These are phyloP conservation scores for Platichthys stellatus DNA, from an alignment of 2,113 vertebrate species.

Conservation along the genomic window DNA sequence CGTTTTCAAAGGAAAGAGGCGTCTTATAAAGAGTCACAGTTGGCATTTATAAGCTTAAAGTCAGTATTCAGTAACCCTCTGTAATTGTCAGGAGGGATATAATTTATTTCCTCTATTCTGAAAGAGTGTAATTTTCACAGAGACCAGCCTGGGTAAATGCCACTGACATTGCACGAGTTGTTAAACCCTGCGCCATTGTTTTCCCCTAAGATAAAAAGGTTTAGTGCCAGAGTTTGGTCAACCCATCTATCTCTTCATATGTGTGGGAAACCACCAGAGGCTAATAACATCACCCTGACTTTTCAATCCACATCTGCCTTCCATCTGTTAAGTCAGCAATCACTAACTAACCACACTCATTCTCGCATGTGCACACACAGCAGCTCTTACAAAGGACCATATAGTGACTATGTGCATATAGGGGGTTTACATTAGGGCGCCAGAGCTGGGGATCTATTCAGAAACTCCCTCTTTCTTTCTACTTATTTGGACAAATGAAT, in stretches of 20 bases:
- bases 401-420: background rate
- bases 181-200: background rate
- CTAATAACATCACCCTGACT: conserved; percentile 41
- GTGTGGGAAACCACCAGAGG: conserved; percentile 33
- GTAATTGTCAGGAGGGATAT: background rate
- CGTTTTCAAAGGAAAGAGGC: background rate
- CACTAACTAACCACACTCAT: conserved; percentile 25
- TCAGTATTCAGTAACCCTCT: background rate
- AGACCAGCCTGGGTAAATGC: background rate
- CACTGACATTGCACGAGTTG: background rate
- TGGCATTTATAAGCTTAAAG: background rate
- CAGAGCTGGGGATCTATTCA: background rate
- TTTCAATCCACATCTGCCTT: conserved; percentile 54
- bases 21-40: background rate
- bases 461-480: background rate
- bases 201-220: conserved; percentile 32
- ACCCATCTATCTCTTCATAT: conserved; percentile 40
- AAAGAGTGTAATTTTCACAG: background rate
- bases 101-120: background rate
- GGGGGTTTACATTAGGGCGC: background rate
- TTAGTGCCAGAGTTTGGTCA: conserved; percentile 17
- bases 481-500: background rate
- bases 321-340: conserved; percentile 52
- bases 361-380: background rate
- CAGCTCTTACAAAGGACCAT: background rate